Evolutionary conservation across 2,113 vertebrate genomes (phyloP).

Genomic region (Oryzias woworae): DNA sequence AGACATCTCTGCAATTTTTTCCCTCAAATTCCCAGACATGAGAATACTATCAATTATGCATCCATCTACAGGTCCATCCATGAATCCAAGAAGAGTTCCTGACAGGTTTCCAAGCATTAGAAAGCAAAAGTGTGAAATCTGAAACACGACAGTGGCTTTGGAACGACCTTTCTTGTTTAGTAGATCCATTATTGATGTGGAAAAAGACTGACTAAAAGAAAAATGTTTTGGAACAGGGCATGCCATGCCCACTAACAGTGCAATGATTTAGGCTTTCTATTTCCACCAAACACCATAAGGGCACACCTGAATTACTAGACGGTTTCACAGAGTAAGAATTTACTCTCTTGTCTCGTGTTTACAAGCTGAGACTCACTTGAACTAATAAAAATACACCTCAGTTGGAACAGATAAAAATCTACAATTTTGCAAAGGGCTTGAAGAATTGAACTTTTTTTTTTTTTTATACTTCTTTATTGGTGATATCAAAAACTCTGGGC

Average conservation of each 20-base stretch:
- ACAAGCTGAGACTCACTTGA: constrained; percentile 52
- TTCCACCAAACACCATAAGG: constrained; percentile 48
- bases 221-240: constrained; percentile 28
- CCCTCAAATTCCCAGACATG: too few relatives aligned
- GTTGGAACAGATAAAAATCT: constrained; percentile 61
- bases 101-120: not conserved
- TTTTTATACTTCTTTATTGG: too few relatives aligned
- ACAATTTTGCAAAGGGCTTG: constrained; percentile 58
- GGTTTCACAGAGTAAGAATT: constrained; percentile 67
- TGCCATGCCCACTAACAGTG: constrained; percentile 28
- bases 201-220: constrained; percentile 9
- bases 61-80: too few relatives aligned
- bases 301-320: constrained; percentile 59
- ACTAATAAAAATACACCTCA: constrained; percentile 60
- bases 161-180: constrained; percentile 14
- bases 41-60: too few relatives aligned
- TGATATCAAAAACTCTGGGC: too few relatives aligned
- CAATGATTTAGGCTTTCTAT: constrained; percentile 41
- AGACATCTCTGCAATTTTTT: too few relatives aligned
- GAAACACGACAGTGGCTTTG: not conserved
- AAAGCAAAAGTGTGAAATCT: not conserved
- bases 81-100: too few relatives aligned
- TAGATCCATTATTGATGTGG: not conserved
- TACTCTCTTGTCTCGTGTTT: constrained; percentile 68
- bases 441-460: too few relatives aligned